Percentiles rank a stretch among this genome's conserved stretches.
phyloP scores from a whole-genome alignment of 2,888 invertebrate genomes.

The Cryptosula pallasiana region DNA sequence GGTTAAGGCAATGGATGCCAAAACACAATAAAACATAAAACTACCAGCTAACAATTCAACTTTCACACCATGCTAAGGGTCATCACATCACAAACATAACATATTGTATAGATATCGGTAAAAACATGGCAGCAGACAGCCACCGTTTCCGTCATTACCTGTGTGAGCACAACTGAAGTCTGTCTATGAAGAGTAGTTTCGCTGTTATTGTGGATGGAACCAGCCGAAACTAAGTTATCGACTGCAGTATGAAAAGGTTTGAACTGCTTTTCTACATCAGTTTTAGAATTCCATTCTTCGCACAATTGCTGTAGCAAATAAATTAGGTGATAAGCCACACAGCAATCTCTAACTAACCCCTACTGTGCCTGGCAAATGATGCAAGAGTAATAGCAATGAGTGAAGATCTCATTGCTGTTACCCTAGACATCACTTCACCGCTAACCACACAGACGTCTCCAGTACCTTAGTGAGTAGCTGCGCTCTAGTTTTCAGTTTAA shows the following conservation, averaged over 20 bases:
- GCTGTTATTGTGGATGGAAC: not conserved
- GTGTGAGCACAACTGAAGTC: conserved; percentile 8
- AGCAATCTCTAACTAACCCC: not conserved
- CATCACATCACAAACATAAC: conserved; percentile 19
- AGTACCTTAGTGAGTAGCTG: conserved; percentile 46
- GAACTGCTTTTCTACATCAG: conserved; percentile 4
- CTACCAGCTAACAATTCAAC: too few species aligned
- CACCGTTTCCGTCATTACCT: not conserved
- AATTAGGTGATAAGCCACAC: not conserved
- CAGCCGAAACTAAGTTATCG: conserved; percentile 8
- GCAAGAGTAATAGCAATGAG: not conserved
- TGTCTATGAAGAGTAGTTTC: not conserved
- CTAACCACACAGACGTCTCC: not conserved
- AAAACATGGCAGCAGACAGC: not conserved
- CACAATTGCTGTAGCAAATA: conserved; percentile 19
- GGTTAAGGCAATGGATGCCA: too few species aligned
- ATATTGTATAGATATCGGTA: not conserved
- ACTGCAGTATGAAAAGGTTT: conserved; percentile 22
- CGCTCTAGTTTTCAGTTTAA: conserved; percentile 46
- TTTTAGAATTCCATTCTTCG: conserved; percentile 19
- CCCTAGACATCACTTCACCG: too few species aligned
- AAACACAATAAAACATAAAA: too few species aligned
- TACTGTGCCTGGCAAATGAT: not conserved
- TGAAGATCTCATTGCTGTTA: too few species aligned
- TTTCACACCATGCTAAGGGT: not conserved